Percentiles rank a stretch among this genome's conserved stretches.
Conservation (phyloP, 2,888 invertebrate species). For the Agriotes lineatus region DNA sequence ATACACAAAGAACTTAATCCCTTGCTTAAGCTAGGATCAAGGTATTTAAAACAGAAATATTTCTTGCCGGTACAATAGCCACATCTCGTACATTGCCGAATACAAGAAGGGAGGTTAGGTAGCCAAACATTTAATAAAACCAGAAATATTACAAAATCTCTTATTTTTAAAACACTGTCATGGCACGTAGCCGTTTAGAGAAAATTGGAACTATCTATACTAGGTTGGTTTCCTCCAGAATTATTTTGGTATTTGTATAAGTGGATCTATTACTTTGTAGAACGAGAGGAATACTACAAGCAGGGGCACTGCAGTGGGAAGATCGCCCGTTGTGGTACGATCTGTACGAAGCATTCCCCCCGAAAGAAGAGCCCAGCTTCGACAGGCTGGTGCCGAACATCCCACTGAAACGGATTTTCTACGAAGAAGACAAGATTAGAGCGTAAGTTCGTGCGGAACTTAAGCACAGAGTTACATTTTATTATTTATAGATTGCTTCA, state of each 20-base stretch:
- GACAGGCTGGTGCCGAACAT: slow-evolving; percentile 75
- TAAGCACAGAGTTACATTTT: background rate
- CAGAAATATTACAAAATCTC: no score
- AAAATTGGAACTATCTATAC: slow-evolving; percentile 80
- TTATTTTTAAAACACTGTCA: slow-evolving; percentile 53
- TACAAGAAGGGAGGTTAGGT: no score
- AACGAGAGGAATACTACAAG: slow-evolving; percentile 81
- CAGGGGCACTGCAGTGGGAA: slow-evolving; percentile 83
- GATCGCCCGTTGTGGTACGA: slow-evolving; percentile 95
- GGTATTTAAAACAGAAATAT: no score
- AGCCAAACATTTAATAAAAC: no score
- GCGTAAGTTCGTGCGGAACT: slow-evolving; percentile 71
- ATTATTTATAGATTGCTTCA: slow-evolving; percentile 71
- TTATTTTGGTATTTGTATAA: background rate
- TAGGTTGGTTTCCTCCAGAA: slow-evolving; percentile 68
- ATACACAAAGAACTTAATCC: no score
- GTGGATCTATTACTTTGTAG: no score
- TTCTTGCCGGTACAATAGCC: no score
- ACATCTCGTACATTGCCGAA: no score
- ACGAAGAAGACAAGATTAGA: slow-evolving; percentile 85
- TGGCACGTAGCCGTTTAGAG: slow-evolving; percentile 80
- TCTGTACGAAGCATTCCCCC: slow-evolving; percentile 91
- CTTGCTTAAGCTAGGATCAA: no score
- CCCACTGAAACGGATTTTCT: slow-evolving; percentile 79
- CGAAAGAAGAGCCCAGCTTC: slow-evolving; percentile 83